A percentile compares a stretch with the other conserved stretches of the same genome.
Evolutionary conservation across 1,140 invertebrate genomes (phyloP).

Genomic region (Akabosia matsudoensis): DNA sequence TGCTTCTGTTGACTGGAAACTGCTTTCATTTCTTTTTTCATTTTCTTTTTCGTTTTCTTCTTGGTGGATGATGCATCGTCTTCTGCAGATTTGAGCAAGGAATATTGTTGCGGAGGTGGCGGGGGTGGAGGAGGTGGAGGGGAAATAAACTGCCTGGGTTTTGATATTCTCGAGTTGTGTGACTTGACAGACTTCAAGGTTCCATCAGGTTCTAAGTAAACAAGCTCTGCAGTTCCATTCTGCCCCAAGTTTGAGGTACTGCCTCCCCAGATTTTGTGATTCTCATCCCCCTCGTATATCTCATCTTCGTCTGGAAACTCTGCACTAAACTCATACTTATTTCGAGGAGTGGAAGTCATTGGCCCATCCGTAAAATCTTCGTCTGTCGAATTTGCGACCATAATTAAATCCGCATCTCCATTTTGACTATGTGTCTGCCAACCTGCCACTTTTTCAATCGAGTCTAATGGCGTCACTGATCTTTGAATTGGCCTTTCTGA

Average conservation of each 20-base stretch:
- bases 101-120: slow-evolving; percentile 62
- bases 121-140: slow-evolving; percentile 75
- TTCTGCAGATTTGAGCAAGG: slow-evolving; percentile 53
- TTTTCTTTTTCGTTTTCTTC: slow-evolving; percentile 55
- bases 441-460: slow-evolving; percentile 46
- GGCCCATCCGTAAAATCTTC: slow-evolving; percentile 47
- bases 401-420: slow-evolving; percentile 47
- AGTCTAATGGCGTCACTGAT: slow-evolving; percentile 46
- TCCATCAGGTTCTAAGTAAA: slow-evolving; percentile 47
- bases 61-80: slow-evolving; percentile 48
- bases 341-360: slow-evolving; percentile 52
- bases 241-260: slow-evolving; percentile 57
- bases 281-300: slow-evolving; percentile 83
- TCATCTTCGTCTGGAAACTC: slow-evolving; percentile 64
- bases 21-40: slow-evolving; percentile 50
- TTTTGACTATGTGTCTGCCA: slow-evolving; percentile 47
- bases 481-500: slow-evolving; percentile 39
- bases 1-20: slow-evolving; percentile 20
- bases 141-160: slow-evolving; percentile 73
- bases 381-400: slow-evolving; percentile 46
- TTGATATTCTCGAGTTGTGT: slow-evolving; percentile 48
- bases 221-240: slow-evolving; percentile 44
- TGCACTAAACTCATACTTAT: slow-evolving; percentile 45
- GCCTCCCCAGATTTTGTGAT: slow-evolving; percentile 87
- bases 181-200: slow-evolving; percentile 60